Base-by-base conservation (phyloP, 2,113 vertebrate species). In the Stigmatopora argus region DNA sequence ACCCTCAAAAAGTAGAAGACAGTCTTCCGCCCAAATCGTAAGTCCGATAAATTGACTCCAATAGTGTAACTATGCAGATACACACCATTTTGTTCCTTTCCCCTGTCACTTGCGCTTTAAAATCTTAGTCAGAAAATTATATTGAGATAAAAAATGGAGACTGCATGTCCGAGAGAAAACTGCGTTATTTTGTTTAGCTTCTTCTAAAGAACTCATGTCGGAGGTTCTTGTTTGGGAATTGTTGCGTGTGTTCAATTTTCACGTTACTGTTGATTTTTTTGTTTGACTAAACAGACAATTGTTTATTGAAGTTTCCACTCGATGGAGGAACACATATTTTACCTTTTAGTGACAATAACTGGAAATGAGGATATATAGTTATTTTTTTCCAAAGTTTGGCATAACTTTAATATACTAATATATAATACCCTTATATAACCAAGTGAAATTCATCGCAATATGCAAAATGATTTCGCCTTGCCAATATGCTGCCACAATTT, bases 161-260 rank as follows among this genome's bases (percentile, higher is more conserved):
- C 19, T 65, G 59, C 14, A 59, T 3, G 70, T 72, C 79, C 31
- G 58, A 71, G 59, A 66, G 67, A 67, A 64, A 69, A 55, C 59
- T 45, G 71, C 75, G 79, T 71, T 52, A 62, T 35, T 53, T 45
- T 57, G 66, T 72, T 75, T 76, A 65, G 12, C 53, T 64, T 41
- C 59, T 41, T 62, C 55, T 71, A 74, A 78, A 71, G 77, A 85
- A 83, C 80, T 81, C 84, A 80, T 70, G 70, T 82, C 66, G 79
- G 72, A 87, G 83, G 83, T 82, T 82, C 81, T 78, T 84, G 73
- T 81, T 69, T 83, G 66, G 67, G 69, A 64, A 49, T 69, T 74
- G 44, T 57, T 53, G 31, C 59, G 51, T 49, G 61, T 52, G 48
- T 65, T 4, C 51, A 67, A 63, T 67, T 70, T 69, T 67, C 59